Conservation (phyloP, 2,797 vertebrate species). For the Onychomys leucogaster region DNA sequence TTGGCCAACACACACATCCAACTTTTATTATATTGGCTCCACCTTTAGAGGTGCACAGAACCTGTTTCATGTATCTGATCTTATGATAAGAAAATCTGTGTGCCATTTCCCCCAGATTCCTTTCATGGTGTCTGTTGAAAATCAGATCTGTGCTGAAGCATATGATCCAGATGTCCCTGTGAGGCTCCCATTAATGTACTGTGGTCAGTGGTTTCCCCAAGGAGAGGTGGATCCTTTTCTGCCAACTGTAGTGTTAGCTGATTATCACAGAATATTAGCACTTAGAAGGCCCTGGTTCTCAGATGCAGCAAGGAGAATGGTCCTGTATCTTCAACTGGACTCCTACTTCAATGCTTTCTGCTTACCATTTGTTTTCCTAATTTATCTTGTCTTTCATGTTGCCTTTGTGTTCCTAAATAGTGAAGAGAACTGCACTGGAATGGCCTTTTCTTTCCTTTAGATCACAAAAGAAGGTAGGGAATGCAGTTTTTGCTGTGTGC, state of each 20-base stretch:
- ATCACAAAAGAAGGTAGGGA: conserved; percentile 17
- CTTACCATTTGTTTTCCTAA: conserved; percentile 3
- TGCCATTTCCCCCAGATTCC: conserved; percentile 31
- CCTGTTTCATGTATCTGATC: conserved; percentile 37
- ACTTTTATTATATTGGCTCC: conserved; percentile 46
- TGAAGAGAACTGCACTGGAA: background rate
- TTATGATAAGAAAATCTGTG: background rate
- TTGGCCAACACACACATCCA: background rate
- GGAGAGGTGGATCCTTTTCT: conserved; percentile 11
- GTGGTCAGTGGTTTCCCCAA: background rate
- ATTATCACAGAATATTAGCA: background rate
- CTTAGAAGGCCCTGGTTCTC: background rate
- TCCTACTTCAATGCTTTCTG: background rate
- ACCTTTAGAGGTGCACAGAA: background rate
- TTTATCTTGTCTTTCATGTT: conserved; percentile 1
- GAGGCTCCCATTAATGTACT: background rate
- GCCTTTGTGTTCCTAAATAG: background rate
- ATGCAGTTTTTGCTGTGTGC: background rate
- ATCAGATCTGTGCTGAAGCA: background rate
- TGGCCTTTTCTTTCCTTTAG: conserved; percentile 42
- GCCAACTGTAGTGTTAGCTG: background rate
- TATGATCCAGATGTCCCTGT: background rate
- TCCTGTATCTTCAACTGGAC: background rate
- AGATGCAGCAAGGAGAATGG: background rate
- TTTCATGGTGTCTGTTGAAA: conserved; percentile 63